Evolutionary conservation across 2,888 invertebrate genomes (phyloP).

Genomic region (Eupithecia dodoneata): DNA sequence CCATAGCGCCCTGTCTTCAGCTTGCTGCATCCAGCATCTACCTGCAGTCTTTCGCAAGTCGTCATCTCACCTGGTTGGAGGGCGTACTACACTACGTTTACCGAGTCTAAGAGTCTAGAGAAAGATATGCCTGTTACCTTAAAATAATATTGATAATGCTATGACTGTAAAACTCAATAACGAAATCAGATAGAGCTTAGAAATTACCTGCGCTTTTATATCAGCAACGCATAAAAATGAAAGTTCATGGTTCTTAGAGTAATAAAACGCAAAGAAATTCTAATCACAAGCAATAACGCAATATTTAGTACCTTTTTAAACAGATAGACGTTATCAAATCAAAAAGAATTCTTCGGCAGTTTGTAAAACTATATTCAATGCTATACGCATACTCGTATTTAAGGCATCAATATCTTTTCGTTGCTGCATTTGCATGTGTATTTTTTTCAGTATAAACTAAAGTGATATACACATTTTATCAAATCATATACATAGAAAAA

Average conservation of each 20-base stretch:
- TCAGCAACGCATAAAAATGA: background rate
- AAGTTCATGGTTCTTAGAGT: background rate
- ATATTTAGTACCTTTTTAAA: background rate
- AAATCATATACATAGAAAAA: no score
- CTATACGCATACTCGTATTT: no score
- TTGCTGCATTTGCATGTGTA: background rate
- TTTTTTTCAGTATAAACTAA: no score
- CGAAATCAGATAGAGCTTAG: background rate
- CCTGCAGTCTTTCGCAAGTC: no score
- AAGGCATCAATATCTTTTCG: background rate
- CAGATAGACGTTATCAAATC: background rate
- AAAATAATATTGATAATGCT: background rate
- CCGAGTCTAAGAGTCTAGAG: no score
- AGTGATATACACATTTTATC: no score
- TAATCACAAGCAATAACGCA: background rate
- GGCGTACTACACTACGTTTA: no score
- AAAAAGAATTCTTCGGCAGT: background rate
- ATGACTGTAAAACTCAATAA: background rate
- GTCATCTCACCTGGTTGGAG: no score
- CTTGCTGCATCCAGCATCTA: no score
- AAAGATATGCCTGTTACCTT: background rate
- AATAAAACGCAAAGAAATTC: background rate
- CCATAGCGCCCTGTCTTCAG: no score
- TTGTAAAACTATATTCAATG: background rate
- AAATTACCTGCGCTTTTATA: background rate